Conservation (phyloP, 2,888 invertebrate species). For the Bombyx huttoni region DNA sequence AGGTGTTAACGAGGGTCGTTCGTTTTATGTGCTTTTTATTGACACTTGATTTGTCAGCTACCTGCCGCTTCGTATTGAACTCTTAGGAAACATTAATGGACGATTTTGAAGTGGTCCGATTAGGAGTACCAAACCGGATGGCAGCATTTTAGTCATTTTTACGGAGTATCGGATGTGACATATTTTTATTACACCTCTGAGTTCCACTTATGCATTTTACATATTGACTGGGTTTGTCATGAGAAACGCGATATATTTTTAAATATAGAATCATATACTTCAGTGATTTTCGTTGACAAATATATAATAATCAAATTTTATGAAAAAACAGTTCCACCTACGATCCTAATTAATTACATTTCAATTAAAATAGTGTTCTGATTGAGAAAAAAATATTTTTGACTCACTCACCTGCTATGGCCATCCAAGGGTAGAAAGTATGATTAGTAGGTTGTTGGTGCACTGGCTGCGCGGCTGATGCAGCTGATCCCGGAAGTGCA, state of each 20-base stretch:
- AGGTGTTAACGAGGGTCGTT: conserved; percentile 60
- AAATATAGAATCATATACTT: no score
- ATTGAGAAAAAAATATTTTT: not conserved
- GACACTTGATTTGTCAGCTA: conserved; percentile 47
- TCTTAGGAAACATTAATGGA: conserved; percentile 33
- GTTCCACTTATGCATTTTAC: conserved; percentile 3
- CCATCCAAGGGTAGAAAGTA: conserved; percentile 99
- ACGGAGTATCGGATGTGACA: not conserved
- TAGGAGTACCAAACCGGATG: conserved; percentile 9
- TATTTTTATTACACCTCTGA: conserved; percentile 4
- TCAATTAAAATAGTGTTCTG: not conserved
- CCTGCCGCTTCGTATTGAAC: conserved; percentile 49
- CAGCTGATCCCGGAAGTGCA: conserved; percentile 85
- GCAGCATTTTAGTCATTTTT: conserved; percentile 49
- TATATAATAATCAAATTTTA: no score
- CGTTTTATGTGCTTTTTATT: conserved; percentile 64
- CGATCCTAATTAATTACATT: no score
- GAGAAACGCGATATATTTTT: no score
- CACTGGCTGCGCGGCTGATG: conserved; percentile 85
- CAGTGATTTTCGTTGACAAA: no score
- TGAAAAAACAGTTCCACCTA: no score
- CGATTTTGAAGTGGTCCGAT: conserved; percentile 11
- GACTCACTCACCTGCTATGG: conserved; percentile 89
- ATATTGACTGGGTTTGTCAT: no score
- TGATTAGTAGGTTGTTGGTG: conserved; percentile 92